Conservation (phyloP, 2,888 invertebrate genomes). For the Amorpha juglandis region DNA sequence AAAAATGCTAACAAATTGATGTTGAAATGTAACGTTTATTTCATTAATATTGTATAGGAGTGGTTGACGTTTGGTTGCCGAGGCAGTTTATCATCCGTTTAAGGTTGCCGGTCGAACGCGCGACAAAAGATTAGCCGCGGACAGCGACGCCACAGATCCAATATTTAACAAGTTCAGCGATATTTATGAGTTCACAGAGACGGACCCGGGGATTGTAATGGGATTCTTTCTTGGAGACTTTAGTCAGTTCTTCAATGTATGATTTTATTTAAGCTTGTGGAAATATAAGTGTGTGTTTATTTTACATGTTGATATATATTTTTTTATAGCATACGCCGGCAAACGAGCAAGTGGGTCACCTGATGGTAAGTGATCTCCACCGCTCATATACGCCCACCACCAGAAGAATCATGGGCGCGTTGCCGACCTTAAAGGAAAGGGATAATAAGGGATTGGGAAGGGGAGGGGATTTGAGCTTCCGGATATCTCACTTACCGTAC, state of each 20-base stretch:
- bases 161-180: slow-evolving; percentile 56
- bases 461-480: too few relatives aligned
- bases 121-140: slow-evolving; percentile 51
- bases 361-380: too few relatives aligned
- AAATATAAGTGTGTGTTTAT: too few relatives aligned
- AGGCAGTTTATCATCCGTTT: slow-evolving; percentile 57
- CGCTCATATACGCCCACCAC: too few relatives aligned
- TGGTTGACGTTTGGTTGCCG: slow-evolving; percentile 5
- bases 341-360: too few relatives aligned
- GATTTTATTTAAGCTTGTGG: background rate
- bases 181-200: slow-evolving; percentile 42
- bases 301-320: too few relatives aligned
- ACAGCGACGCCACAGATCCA: slow-evolving; percentile 41
- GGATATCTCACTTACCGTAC: too few relatives aligned
- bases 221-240: background rate
- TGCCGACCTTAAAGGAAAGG: too few relatives aligned
- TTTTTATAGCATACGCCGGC: too few relatives aligned
- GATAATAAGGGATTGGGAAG: too few relatives aligned
- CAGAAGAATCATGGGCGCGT: too few relatives aligned
- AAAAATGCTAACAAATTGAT: slow-evolving; percentile 14
- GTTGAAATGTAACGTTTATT: slow-evolving; percentile 34
- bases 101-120: slow-evolving; percentile 27
- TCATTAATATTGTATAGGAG: slow-evolving; percentile 22
- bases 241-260: background rate
- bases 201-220: slow-evolving; percentile 20